These are phyloP conservation scores for Ameiurus melas DNA, from an alignment of 2,113 vertebrate species.

Conservation along the genomic window DNA sequence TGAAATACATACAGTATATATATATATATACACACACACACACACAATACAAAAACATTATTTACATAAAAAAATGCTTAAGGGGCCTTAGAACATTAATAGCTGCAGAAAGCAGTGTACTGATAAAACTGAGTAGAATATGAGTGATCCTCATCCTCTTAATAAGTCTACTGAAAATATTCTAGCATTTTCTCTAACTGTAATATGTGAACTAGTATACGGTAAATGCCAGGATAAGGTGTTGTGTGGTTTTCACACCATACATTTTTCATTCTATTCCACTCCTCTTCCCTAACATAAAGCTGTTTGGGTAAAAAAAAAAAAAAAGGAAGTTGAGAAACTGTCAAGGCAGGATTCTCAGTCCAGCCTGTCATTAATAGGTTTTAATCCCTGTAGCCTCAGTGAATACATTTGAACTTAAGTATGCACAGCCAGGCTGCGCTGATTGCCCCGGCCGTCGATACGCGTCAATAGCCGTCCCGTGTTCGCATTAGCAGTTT, in stretches of 20 bases:
- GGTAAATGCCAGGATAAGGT: no score
- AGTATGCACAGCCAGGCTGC: conserved; percentile 54
- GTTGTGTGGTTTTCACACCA: no score
- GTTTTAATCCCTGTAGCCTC: conserved; percentile 59
- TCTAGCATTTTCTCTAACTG: background rate
- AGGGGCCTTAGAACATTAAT: background rate
- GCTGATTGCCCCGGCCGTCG: conserved; percentile 51
- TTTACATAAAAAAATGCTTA: background rate
- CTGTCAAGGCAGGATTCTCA: conserved; percentile 30
- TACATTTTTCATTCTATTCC: background rate
- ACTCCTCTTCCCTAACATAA: conserved; percentile 3
- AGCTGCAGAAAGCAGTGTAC: background rate
- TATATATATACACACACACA: no score
- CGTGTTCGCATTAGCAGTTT: conserved; percentile 54
- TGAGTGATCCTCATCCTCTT: background rate
- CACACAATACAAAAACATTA: background rate
- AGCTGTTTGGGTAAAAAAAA: conserved; percentile 28
- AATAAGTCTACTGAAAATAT: background rate
- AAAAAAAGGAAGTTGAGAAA: conserved; percentile 28
- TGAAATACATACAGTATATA: background rate
- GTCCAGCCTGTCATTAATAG: conserved; percentile 50
- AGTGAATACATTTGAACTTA: conserved; percentile 59
- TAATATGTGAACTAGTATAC: background rate
- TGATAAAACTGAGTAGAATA: background rate
- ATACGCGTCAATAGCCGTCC: conserved; percentile 59